phyloP scores from a whole-genome alignment of 2,888 invertebrate genomes.

The Itoplectis maculator region DNA sequence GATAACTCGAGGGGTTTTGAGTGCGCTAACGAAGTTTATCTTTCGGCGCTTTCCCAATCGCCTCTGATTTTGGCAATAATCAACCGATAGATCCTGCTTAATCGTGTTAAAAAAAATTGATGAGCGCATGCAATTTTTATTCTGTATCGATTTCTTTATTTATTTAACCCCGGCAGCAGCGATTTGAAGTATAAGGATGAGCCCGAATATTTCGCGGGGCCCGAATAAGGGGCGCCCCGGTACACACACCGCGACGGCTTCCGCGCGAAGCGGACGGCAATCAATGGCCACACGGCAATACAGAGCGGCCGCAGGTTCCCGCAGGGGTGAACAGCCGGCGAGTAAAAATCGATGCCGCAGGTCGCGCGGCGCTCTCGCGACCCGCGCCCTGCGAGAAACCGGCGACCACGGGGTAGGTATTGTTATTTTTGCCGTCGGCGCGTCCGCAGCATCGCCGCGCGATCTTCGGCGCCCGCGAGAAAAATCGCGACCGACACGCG shows the following conservation, averaged over 20 bases:
- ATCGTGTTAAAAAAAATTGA: conserved; percentile 18
- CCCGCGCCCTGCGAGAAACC: conserved; percentile 48
- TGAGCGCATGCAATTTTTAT: not conserved
- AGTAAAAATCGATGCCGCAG: conserved; percentile 77
- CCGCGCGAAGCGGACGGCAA: conserved; percentile 64
- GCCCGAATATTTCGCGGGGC: not conserved
- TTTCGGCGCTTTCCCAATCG: not conserved
- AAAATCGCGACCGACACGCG: not conserved
- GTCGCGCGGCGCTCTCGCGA: conserved; percentile 54
- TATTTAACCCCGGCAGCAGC: not conserved
- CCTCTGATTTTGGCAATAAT: conserved; percentile 42
- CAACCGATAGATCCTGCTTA: conserved; percentile 34
- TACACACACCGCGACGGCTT: conserved; percentile 36
- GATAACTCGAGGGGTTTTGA: conserved; percentile 8
- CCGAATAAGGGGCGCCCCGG: not conserved
- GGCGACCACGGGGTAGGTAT: conserved; percentile 54
- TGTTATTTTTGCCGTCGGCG: conserved; percentile 62
- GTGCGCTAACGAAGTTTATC: conserved; percentile 43
- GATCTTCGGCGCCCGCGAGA: not conserved
- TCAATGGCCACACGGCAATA: conserved; percentile 64
- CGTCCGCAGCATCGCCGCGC: conserved; percentile 39
- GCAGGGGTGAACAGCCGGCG: conserved; percentile 78
- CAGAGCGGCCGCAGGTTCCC: conserved; percentile 74
- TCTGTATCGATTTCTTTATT: not conserved
- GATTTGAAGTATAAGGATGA: too few species aligned